Conservation (phyloP, 1,140 invertebrate genomes). For the Drosophila malerkotliana region DNA sequence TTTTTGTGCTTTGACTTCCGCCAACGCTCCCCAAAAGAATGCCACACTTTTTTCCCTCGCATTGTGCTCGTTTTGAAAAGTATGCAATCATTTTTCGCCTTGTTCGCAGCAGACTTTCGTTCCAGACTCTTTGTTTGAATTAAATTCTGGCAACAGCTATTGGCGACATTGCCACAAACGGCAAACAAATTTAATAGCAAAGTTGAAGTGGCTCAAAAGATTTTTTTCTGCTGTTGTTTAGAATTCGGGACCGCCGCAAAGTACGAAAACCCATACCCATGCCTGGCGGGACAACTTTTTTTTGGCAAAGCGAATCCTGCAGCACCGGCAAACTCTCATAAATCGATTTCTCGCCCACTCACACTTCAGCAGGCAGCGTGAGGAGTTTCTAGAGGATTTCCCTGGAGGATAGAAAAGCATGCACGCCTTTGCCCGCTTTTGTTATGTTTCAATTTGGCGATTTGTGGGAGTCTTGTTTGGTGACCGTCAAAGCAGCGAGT, state of each 20-base stretch:
- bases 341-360: conserved; percentile 42
- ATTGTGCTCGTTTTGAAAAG: conserved; percentile 6
- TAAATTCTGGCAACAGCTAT: conserved; percentile 20
- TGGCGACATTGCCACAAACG: conserved; percentile 30
- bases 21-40: conserved; percentile 25
- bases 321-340: conserved; percentile 21
- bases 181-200: conserved; percentile 45
- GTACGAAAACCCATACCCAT: conserved; percentile 2
- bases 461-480: conserved; percentile 40
- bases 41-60: conserved; percentile 25
- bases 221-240: conserved; percentile 13
- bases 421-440: conserved; percentile 45
- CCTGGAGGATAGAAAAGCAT: neutral
- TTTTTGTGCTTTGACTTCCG: neutral
- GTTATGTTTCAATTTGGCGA: conserved; percentile 72
- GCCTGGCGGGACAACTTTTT: conserved; percentile 15
- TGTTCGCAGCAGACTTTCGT: conserved; percentile 8
- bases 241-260: conserved; percentile 8
- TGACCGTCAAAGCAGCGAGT: conserved; percentile 27
- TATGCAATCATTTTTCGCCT: conserved; percentile 38
- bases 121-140: conserved; percentile 12
- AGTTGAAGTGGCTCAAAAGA: conserved; percentile 46
- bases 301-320: conserved; percentile 4
- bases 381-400: conserved; percentile 36
- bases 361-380: conserved; percentile 8